Conservation (phyloP, 2,113 vertebrate species). For the Craseonycteris thonglongyai region DNA sequence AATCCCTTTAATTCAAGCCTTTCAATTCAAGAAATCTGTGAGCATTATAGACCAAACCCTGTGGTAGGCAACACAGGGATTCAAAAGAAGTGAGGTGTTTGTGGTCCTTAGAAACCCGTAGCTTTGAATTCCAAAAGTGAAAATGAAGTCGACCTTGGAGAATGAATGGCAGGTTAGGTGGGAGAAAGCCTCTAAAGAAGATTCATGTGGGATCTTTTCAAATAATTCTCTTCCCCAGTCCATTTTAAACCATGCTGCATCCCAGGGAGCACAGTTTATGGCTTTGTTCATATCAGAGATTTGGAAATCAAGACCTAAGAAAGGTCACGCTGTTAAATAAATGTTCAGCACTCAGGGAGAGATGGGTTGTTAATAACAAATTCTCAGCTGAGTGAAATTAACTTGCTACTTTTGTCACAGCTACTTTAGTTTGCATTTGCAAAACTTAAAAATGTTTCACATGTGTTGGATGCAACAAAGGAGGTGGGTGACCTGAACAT, state of each 20-base stretch:
- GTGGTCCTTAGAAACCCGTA: background rate
- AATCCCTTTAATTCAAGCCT: background rate
- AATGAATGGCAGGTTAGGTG: background rate
- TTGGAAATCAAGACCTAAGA: slow-evolving; percentile 61
- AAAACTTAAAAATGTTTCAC: background rate
- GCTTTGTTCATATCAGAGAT: slow-evolving; percentile 52
- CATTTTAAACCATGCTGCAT: slow-evolving; percentile 30
- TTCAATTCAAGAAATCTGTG: slow-evolving; percentile 9
- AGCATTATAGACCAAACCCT: background rate
- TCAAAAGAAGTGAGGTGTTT: background rate
- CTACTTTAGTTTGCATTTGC: background rate
- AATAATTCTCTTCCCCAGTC: slow-evolving; percentile 30
- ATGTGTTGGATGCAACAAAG: background rate
- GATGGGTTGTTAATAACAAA: slow-evolving; percentile 10
- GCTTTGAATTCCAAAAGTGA: slow-evolving; percentile 51
- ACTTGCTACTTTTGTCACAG: background rate
- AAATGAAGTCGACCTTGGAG: slow-evolving; percentile 58
- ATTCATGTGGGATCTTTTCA: slow-evolving; percentile 66
- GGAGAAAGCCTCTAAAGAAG: slow-evolving; percentile 13
- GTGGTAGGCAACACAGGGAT: background rate
- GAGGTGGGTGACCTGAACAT: background rate
- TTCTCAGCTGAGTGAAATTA: slow-evolving; percentile 6
- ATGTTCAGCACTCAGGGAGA: slow-evolving; percentile 3
- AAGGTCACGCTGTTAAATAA: slow-evolving; percentile 62
- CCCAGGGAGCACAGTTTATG: slow-evolving; percentile 40